phyloP scores from a whole-genome alignment of 2,113 vertebrate species.

The Xenopus borealis region DNA sequence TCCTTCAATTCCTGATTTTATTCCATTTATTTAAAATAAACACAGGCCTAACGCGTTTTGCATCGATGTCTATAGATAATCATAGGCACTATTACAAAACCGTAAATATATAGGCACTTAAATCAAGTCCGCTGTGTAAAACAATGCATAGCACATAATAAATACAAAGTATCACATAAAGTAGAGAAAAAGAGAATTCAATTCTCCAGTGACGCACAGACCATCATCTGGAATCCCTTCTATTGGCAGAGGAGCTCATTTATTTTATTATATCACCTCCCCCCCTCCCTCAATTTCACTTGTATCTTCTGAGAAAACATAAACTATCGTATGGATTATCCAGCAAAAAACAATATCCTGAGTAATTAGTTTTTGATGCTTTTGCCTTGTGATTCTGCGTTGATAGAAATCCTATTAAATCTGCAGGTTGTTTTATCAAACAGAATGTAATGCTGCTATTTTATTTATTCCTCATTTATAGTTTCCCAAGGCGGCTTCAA shows the following conservation, averaged over 20 bases:
- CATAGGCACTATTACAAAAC: too few species aligned
- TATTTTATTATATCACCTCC: constrained; percentile 37
- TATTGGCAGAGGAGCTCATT: constrained; percentile 39
- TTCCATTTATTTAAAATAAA: too few species aligned
- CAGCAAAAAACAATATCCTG: not conserved
- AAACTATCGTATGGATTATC: constrained; percentile 19
- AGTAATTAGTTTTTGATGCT: constrained; percentile 39
- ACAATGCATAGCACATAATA: too few species aligned
- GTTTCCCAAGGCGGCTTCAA: constrained; percentile 4
- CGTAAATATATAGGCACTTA: too few species aligned
- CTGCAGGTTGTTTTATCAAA: constrained; percentile 1
- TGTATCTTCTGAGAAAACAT: constrained; percentile 26
- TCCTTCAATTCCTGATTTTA: too few species aligned
- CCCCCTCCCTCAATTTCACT: constrained; percentile 12
- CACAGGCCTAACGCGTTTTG: too few species aligned
- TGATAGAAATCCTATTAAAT: constrained; percentile 28
- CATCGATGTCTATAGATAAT: too few species aligned
- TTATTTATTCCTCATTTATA: constrained; percentile 3
- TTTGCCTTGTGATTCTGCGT: constrained; percentile 26
- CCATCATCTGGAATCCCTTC: constrained; percentile 4
- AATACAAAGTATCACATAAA: constrained; percentile 1
- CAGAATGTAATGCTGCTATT: constrained; percentile 24
- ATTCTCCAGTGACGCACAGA: constrained; percentile 23
- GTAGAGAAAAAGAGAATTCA: not conserved
- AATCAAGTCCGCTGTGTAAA: too few species aligned